Evolutionary conservation across 1,140 invertebrate species (phyloP).

Genomic region (Vollenhovia emeryi): DNA sequence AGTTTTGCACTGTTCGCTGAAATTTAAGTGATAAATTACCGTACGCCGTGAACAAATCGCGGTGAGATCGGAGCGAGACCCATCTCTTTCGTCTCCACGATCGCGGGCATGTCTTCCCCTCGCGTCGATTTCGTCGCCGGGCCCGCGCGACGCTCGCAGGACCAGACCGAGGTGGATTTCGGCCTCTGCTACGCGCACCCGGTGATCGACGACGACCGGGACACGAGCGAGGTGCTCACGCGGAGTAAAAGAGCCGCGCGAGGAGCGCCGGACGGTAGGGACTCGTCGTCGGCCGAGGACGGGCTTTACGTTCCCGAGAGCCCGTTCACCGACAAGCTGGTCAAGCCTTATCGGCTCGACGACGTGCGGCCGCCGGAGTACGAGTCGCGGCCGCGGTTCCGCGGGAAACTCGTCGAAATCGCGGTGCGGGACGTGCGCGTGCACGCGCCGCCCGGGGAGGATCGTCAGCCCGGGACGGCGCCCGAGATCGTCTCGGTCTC

Average conservation of each 20-base stretch:
- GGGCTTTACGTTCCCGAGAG: constrained; percentile 77
- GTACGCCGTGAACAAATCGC: not conserved
- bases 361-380: constrained; percentile 68
- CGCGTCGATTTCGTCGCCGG: constrained; percentile 69
- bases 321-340: constrained; percentile 74
- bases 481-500: constrained; percentile 71
- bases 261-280: constrained; percentile 43
- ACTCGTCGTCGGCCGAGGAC: constrained; percentile 70
- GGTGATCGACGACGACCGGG: constrained; percentile 48
- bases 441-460: constrained; percentile 8
- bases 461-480: constrained; percentile 14
- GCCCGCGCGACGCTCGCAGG: not conserved
- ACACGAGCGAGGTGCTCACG: constrained; percentile 70
- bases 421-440: constrained; percentile 79
- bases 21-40: not conserved
- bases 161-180: constrained; percentile 64
- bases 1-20: not conserved
- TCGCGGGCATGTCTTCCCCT: constrained; percentile 46
- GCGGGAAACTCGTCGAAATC: constrained; percentile 79
- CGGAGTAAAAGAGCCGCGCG: constrained; percentile 34
- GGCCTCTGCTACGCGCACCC: constrained; percentile 72
- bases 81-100: not conserved
- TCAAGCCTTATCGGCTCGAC: constrained; percentile 75
- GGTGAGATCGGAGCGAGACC: not conserved
- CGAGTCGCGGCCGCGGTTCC: constrained; percentile 39